These are phyloP conservation scores for Casuarius casuarius DNA, from an alignment of 2,113 vertebrate species.

Conservation along the genomic window DNA sequence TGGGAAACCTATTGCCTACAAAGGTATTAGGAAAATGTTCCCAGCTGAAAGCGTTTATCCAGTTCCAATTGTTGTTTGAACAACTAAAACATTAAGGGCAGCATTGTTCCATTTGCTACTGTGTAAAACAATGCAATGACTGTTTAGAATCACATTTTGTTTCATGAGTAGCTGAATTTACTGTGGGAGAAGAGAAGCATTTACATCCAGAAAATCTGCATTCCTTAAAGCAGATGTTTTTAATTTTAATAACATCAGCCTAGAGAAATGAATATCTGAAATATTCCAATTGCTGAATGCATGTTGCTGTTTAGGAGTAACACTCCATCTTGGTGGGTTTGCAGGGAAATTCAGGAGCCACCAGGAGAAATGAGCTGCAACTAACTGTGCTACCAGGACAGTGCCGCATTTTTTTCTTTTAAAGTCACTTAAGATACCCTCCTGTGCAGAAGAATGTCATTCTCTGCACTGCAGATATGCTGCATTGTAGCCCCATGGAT, in stretches of 20 bases:
- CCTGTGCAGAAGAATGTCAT: constrained; percentile 27
- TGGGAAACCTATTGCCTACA: constrained; percentile 66
- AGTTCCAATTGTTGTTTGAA: constrained; percentile 74
- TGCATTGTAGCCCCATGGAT: not conserved
- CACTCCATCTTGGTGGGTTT: not conserved
- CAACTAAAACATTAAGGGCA: constrained; percentile 70
- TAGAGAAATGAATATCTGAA: constrained; percentile 71
- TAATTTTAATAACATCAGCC: constrained; percentile 72
- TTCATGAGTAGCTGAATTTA: constrained; percentile 55
- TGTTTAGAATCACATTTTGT: constrained; percentile 60
- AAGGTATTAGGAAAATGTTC: constrained; percentile 74
- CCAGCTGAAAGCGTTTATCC: constrained; percentile 80
- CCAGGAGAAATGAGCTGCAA: constrained; percentile 39
- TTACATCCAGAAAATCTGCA: constrained; percentile 61
- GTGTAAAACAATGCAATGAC: constrained; percentile 72
- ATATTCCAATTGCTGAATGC: constrained; percentile 46
- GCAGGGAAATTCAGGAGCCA: constrained; percentile 45
- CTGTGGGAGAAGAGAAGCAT: constrained; percentile 64
- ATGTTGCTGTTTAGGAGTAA: constrained; percentile 37
- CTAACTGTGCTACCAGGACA: constrained; percentile 31
- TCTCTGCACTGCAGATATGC: not conserved
- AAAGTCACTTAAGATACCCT: constrained; percentile 30
- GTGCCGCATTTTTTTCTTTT: not conserved
- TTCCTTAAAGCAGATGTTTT: constrained; percentile 74
- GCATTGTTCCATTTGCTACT: constrained; percentile 74